Conservation (phyloP, 2,888 invertebrate species). For the Sinodicranocentrus sp. region DNA sequence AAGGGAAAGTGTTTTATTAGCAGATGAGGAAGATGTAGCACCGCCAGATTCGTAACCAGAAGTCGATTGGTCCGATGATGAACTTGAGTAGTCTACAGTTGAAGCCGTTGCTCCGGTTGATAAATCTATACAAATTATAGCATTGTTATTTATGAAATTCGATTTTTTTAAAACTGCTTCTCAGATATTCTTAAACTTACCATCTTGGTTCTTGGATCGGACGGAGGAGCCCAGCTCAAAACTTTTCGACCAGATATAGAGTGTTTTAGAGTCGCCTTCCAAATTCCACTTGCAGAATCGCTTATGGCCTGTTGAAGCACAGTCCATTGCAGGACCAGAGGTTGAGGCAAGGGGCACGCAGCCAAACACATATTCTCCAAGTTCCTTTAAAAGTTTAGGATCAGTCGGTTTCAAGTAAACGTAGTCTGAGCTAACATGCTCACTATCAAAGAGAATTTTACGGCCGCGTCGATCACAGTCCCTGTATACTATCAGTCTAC, state of each 20-base stretch:
- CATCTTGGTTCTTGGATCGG: slow-evolving; percentile 5
- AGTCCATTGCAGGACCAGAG: slow-evolving; percentile 29
- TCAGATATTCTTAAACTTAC: no score
- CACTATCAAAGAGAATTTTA: slow-evolving; percentile 74
- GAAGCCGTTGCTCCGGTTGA: slow-evolving; percentile 16
- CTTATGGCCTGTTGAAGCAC: slow-evolving; percentile 34
- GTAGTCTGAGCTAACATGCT: slow-evolving; percentile 69
- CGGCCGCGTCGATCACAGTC: slow-evolving; percentile 75
- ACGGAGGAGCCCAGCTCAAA: slow-evolving; percentile 41
- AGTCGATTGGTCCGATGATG: slow-evolving; percentile 52
- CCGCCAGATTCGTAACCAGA: slow-evolving; percentile 49
- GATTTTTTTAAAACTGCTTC: slow-evolving; percentile 4
- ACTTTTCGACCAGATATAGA: slow-evolving; percentile 52
- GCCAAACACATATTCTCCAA: slow-evolving; percentile 54
- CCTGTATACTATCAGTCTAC: slow-evolving; percentile 72
- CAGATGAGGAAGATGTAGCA: not conserved
- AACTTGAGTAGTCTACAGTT: slow-evolving; percentile 46
- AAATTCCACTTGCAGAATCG: slow-evolving; percentile 56
- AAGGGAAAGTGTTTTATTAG: slow-evolving; percentile 45
- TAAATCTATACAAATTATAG: no score
- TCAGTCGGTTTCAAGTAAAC: slow-evolving; percentile 47
- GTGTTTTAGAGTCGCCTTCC: slow-evolving; percentile 26
- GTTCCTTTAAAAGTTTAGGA: slow-evolving; percentile 39
- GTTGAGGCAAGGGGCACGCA: slow-evolving; percentile 48
- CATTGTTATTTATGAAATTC: no score